Evolutionary conservation across 2,888 invertebrate genomes (phyloP).

Genomic region (Phyllotreta striolata): DNA sequence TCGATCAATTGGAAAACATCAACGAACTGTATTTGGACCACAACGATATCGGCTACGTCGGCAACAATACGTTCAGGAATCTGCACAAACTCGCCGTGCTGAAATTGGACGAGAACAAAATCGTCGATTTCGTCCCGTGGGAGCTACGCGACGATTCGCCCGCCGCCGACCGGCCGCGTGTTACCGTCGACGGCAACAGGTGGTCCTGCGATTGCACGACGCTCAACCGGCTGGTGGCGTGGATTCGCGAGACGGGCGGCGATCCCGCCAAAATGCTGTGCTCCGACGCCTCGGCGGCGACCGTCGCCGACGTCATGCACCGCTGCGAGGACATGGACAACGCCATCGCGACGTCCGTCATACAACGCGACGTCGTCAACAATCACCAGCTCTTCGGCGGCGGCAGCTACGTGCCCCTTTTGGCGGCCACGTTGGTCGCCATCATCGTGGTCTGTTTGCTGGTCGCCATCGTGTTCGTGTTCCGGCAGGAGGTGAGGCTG

Average conservation of each 20-base stretch:
- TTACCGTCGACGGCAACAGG: conserved; percentile 79
- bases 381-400: conserved; percentile 71
- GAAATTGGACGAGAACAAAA: conserved; percentile 79
- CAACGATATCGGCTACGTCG: conserved; percentile 76
- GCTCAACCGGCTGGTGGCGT: conserved; percentile 72
- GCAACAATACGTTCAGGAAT: conserved; percentile 79
- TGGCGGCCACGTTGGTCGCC: conserved; percentile 75
- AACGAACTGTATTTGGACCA: conserved; percentile 80
- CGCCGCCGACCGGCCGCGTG: conserved; percentile 66
- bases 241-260: conserved; percentile 73
- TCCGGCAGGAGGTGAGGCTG: conserved; percentile 78
- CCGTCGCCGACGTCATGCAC: conserved; percentile 64
- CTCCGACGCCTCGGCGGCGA: conserved; percentile 63
- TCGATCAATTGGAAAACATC: conserved; percentile 76
- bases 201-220: conserved; percentile 86
- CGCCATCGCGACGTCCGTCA: conserved; percentile 69
- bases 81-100: conserved; percentile 76
- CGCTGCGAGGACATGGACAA: conserved; percentile 73
- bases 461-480: conserved; percentile 75
- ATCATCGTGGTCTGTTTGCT: conserved; percentile 74
- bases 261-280: conserved; percentile 76
- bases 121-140: conserved; percentile 76
- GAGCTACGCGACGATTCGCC: conserved; percentile 68
- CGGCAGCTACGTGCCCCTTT: conserved; percentile 77
- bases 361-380: conserved; percentile 65